Percentiles rank a stretch among this genome's conserved stretches.
Evolutionary conservation across 1,140 invertebrate species (phyloP).

Genomic region (Aphelenchoides besseyi): DNA sequence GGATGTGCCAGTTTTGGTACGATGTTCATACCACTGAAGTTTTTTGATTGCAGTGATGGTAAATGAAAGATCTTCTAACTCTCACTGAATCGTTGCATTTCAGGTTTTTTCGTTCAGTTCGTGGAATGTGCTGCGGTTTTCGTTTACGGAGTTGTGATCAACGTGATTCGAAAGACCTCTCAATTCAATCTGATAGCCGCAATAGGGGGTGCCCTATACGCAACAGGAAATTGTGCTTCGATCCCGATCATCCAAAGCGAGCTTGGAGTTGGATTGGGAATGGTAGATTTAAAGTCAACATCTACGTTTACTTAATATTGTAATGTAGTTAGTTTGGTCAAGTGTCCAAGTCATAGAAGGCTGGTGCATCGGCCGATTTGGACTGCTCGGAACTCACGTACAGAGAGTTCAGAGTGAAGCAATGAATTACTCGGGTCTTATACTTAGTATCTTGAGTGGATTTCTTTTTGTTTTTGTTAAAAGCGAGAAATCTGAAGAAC

Average conservation of each 20-base stretch:
- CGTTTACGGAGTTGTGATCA: constrained; percentile 50
- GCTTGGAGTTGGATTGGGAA: constrained; percentile 37
- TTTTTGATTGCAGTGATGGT: constrained; percentile 48
- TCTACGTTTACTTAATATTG: too few species aligned
- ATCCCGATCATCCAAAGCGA: constrained; percentile 27
- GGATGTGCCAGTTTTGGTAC: constrained; percentile 47
- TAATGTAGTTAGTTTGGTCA: not conserved
- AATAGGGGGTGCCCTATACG: constrained; percentile 54
- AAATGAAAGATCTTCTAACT: not conserved
- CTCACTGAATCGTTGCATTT: not conserved
- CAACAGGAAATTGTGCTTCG: constrained; percentile 47
- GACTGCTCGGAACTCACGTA: constrained; percentile 47
- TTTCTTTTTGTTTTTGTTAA: constrained; percentile 51
- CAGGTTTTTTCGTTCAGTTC: constrained; percentile 57
- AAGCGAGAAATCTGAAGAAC: not conserved
- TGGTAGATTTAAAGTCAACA: too few species aligned
- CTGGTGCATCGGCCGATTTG: constrained; percentile 56
- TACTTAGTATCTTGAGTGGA: constrained; percentile 53
- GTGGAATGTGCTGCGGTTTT: constrained; percentile 54
- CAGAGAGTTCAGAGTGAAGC: constrained; percentile 40
- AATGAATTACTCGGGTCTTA: constrained; percentile 50
- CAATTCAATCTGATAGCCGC: constrained; percentile 49
- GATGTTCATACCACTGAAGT: constrained; percentile 52
- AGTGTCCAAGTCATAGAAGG: constrained; percentile 50
- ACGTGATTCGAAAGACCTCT: constrained; percentile 45